phyloP scores from a whole-genome alignment of 2,797 vertebrate species.

The Schizopygopsis pylzovi region DNA sequence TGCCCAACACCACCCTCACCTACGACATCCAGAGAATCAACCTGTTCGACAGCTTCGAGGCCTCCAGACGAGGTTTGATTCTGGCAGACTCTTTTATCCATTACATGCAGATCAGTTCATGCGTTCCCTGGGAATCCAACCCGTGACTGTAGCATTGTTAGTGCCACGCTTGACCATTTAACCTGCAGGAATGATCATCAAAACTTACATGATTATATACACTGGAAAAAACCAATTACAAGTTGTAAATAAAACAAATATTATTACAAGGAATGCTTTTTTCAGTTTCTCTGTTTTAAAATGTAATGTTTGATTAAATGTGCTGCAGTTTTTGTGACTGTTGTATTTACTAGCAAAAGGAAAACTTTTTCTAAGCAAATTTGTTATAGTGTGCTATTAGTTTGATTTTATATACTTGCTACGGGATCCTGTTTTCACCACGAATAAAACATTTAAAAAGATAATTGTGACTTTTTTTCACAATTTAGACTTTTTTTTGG shows the following conservation, averaged over 20 bases:
- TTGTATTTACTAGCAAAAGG: no score
- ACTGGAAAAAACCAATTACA: background rate
- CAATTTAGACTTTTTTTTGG: background rate
- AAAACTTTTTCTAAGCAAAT: no score
- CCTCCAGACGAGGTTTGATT: slow-evolving; percentile 92
- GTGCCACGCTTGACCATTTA: background rate
- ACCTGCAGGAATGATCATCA: background rate
- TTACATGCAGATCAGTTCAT: background rate
- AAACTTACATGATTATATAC: background rate
- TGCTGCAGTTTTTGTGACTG: background rate
- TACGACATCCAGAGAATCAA: slow-evolving; percentile 99
- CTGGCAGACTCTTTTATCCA: no score
- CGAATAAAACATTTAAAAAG: background rate
- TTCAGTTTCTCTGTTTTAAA: background rate
- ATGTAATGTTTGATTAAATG: background rate
- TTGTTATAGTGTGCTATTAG: background rate
- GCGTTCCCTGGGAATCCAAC: background rate
- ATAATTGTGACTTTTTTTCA: background rate
- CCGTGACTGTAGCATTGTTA: background rate
- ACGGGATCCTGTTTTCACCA: background rate
- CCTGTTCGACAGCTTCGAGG: slow-evolving; percentile 97
- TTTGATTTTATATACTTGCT: background rate
- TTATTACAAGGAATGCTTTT: background rate
- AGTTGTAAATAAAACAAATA: background rate
- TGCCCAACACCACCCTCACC: slow-evolving; percentile 98